Evolutionary conservation across 2,888 invertebrate species (phyloP).

Genomic region (Rhamnusium bicolor): DNA sequence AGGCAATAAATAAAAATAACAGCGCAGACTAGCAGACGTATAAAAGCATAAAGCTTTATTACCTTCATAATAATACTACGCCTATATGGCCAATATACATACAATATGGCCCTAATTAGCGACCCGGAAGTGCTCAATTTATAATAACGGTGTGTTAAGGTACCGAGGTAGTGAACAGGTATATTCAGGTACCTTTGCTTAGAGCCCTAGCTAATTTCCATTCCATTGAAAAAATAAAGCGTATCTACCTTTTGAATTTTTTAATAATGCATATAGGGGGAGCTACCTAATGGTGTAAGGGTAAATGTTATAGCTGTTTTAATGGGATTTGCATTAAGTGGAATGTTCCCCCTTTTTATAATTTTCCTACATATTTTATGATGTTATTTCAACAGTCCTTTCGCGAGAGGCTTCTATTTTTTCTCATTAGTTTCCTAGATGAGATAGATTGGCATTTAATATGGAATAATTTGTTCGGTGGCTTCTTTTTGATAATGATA

Average conservation of each 20-base stretch:
- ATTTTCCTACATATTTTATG: not conserved
- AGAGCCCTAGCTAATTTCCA: conserved; percentile 24
- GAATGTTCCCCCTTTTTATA: not conserved
- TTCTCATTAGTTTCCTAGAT: no score
- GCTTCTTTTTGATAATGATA: no score
- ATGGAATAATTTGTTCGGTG: no score
- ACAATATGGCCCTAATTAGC: conserved; percentile 44
- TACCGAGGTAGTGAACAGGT: conserved; percentile 8
- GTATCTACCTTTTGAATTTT: conserved; percentile 25
- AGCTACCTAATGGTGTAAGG: conserved; percentile 2
- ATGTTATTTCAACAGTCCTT: not conserved
- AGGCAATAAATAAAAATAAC: conserved; percentile 41
- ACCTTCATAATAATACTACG: conserved; percentile 36
- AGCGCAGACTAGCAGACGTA: conserved; percentile 23
- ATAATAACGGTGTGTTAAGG: conserved; percentile 40
- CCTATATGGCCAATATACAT: conserved; percentile 47
- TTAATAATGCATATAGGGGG: conserved; percentile 18
- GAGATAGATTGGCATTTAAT: no score
- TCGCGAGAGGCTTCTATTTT: no score
- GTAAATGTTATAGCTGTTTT: conserved; percentile 14
- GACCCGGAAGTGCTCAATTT: conserved; percentile 46
- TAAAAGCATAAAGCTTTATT: conserved; percentile 43
- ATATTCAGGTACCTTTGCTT: conserved; percentile 22
- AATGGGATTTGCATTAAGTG: not conserved
- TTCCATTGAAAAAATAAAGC: conserved; percentile 25